These are phyloP conservation scores for Aradophagus sp. DNA, from an alignment of 1,140 invertebrate species.

Conservation along the genomic window DNA sequence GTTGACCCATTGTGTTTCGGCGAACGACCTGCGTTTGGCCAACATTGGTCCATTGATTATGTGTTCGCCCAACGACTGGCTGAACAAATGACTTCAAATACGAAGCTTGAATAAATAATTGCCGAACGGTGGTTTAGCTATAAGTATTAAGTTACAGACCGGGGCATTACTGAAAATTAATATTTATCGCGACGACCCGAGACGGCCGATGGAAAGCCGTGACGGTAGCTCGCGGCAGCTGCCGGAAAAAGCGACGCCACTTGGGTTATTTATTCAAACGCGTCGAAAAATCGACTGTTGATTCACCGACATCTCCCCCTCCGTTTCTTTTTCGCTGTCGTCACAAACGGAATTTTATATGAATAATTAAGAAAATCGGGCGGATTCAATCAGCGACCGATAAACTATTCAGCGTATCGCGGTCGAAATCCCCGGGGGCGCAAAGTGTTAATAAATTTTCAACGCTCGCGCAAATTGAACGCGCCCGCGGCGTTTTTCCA, in stretches of 20 bases:
- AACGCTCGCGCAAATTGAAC: conserved; percentile 3
- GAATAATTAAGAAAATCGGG: conserved; percentile 14
- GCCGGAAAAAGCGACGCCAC: background rate
- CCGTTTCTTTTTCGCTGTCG: background rate
- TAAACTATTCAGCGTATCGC: conserved; percentile 5
- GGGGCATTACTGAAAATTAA: conserved; percentile 8
- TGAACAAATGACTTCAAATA: conserved; percentile 34
- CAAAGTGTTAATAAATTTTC: conserved; percentile 11
- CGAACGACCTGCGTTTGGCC: conserved; percentile 45
- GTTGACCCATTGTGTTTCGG: conserved; percentile 42
- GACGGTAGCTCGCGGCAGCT: background rate
- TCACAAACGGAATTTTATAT: background rate
- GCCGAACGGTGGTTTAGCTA: conserved; percentile 8
- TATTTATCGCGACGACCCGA: conserved; percentile 10
- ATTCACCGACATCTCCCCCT: background rate
- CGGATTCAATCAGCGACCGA: conserved; percentile 2
- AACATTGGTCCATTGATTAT: conserved; percentile 49
- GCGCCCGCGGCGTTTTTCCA: too few species aligned
- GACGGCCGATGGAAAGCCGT: conserved; percentile 2
- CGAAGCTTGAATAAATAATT: conserved; percentile 39
- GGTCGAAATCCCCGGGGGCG: background rate
- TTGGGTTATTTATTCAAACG: conserved; percentile 2
- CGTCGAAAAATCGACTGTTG: background rate
- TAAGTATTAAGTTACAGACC: conserved; percentile 31
- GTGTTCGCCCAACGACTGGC: conserved; percentile 13